Base-by-base conservation (phyloP, 2,797 vertebrate genomes). In the Gambelia wislizenii region DNA sequence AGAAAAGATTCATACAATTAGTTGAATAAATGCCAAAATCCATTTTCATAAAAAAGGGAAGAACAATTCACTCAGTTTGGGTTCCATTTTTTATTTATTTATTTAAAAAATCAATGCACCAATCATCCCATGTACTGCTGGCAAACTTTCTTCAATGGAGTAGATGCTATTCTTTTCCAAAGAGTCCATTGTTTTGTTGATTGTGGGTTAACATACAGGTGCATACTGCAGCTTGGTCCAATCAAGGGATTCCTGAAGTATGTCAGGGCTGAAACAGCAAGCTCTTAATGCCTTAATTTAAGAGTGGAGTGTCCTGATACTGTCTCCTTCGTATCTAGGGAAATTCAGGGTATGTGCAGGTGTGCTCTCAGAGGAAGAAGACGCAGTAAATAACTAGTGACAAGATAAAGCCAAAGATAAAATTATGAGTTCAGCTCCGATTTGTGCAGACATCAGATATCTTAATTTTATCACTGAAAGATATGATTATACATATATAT, bases 401-500 rank as follows among this genome's bases (percentile, higher is more conserved):
- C 84, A 90, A 93, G 88, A 79, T 92, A 92, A 93, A 94, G 74
- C 84, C 75, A 89, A 64, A 92, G 39, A 94, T 91, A 92, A 94
- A 94, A 94, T 85, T 86, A 64, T 75, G 74, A 92, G 83, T 75
- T 92, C 61, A 92, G 27, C 84, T 92, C 87, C 94, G 92, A 94
- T 93, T 84, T 91, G n/a, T 87, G 86, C 30, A 91, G 89, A 88
- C 87, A 85, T 89, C 86, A 89, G 89, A 94, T 93, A 91, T 91
- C 91, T 96, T 94, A 89, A 94, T 95, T 95, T 93, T 90, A 89
- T 70, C 77, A 49, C 52, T 54, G 72, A 91, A 91, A 91, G 44
- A 79, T 75, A 7, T 80, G 72, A 89, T 70, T 83, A 39, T 84
- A 82, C 70, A 83, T 88, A 80, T 85, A 83, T 86, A 56, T 2